phyloP scores from a whole-genome alignment of 2,888 invertebrate species.

The Drosophila algonquin region DNA sequence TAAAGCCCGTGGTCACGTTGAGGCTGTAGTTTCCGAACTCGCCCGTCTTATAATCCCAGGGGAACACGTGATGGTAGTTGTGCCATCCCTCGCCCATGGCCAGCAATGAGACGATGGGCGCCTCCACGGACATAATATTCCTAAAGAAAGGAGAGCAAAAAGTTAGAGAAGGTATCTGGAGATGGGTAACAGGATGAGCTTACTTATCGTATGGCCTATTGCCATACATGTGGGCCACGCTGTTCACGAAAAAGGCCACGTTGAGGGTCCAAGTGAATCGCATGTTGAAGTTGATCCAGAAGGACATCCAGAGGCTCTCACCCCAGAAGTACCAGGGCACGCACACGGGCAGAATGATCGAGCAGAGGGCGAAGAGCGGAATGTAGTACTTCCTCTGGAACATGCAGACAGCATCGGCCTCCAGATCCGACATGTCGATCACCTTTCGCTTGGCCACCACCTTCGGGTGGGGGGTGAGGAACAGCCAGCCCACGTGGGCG shows the following conservation, averaged over 20 bases:
- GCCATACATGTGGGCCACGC: slow-evolving; percentile 97
- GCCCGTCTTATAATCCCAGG: slow-evolving; percentile 89
- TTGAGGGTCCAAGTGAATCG: slow-evolving; percentile 94
- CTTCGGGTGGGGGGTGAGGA: slow-evolving; percentile 92
- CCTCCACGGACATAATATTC: slow-evolving; percentile 90
- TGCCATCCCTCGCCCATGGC: slow-evolving; percentile 93
- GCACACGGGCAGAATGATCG: slow-evolving; percentile 88
- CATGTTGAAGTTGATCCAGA: slow-evolving; percentile 92
- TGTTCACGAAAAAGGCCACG: slow-evolving; percentile 97
- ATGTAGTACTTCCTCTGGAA: slow-evolving; percentile 91
- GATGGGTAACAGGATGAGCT: slow-evolving; percentile 61
- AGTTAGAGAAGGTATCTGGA: background rate
- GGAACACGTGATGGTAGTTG: slow-evolving; percentile 91
- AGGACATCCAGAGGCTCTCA: slow-evolving; percentile 91
- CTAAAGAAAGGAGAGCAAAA: slow-evolving; percentile 82
- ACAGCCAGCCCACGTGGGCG: slow-evolving; percentile 96
- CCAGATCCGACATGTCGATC: slow-evolving; percentile 89
- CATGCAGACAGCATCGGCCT: slow-evolving; percentile 90
- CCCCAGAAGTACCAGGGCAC: slow-evolving; percentile 94
- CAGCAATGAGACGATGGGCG: slow-evolving; percentile 89
- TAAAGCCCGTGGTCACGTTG: slow-evolving; percentile 92
- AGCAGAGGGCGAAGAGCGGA: slow-evolving; percentile 89
- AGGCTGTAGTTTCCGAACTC: slow-evolving; percentile 87
- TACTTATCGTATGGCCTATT: slow-evolving; percentile 95
- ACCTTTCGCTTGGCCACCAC: slow-evolving; percentile 88